phyloP scores from a whole-genome alignment of 2,113 vertebrate genomes.

The Pristiophorus japonicus region DNA sequence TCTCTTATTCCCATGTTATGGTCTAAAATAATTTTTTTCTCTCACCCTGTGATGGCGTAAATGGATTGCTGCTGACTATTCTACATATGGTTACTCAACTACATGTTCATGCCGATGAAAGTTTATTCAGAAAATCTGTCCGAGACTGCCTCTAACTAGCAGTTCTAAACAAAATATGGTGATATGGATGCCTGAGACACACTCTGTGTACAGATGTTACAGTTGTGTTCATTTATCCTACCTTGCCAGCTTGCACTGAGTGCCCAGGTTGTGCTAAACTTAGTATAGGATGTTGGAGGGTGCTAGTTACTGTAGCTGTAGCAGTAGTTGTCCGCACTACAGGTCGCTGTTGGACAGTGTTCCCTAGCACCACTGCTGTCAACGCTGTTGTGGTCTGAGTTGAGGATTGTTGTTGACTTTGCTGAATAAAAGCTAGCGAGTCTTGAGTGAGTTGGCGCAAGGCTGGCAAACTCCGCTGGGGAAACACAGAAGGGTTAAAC shows the following conservation, averaged over 20 bases:
- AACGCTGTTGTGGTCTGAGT: conserved; percentile 69
- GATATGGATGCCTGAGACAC: not conserved
- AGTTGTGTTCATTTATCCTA: conserved; percentile 60
- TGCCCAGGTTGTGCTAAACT: conserved; percentile 74
- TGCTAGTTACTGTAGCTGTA: conserved; percentile 66
- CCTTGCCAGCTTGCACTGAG: conserved; percentile 62
- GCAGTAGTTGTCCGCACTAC: conserved; percentile 65
- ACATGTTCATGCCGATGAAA: not conserved
- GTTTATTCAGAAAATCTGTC: not conserved
- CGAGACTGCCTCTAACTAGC: not conserved
- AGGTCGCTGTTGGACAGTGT: conserved; percentile 54
- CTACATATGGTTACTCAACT: not conserved
- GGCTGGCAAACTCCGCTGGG: conserved; percentile 88
- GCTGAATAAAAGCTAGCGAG: conserved; percentile 88
- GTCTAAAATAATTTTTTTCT: not conserved
- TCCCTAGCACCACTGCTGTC: conserved; percentile 71
- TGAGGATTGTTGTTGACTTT: conserved; percentile 76
- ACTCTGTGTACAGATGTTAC: too few species aligned
- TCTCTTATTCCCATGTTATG: not conserved
- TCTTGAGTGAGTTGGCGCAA: conserved; percentile 92
- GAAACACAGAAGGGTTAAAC: conserved; percentile 34
- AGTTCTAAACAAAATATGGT: too few species aligned
- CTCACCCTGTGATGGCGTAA: not conserved
- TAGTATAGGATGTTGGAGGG: conserved; percentile 78
- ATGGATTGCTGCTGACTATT: not conserved